phyloP scores from a whole-genome alignment of 2,113 vertebrate species.

The Reinhardtius hippoglossoides region DNA sequence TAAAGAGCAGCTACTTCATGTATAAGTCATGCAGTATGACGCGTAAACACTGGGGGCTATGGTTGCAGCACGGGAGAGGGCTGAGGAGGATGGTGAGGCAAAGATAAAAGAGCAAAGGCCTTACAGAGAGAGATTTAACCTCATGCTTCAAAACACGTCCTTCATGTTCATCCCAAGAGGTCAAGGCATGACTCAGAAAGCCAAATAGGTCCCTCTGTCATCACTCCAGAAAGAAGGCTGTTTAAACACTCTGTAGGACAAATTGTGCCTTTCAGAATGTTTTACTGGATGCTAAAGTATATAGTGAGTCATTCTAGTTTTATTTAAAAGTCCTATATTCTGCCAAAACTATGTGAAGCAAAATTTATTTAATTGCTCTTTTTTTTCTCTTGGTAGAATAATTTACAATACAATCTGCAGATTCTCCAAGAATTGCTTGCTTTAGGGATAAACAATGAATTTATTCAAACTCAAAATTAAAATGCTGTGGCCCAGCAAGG shows the following conservation, averaged over 20 bases:
- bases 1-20: constrained; percentile 72
- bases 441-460: background rate
- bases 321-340: background rate
- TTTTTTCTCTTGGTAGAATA: background rate
- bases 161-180: constrained; percentile 59
- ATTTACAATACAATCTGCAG: background rate
- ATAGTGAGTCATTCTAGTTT: background rate
- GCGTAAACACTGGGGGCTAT: constrained; percentile 68
- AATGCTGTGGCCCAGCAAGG: background rate
- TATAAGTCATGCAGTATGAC: constrained; percentile 73
- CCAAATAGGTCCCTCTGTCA: constrained; percentile 34
- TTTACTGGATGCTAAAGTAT: background rate
- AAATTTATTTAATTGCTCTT: background rate
- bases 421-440: background rate
- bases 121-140: constrained; percentile 57
- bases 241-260: background rate
- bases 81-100: constrained; percentile 49
- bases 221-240: background rate
- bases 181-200: constrained; percentile 40
- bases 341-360: background rate
- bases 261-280: background rate
- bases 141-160: constrained; percentile 63
- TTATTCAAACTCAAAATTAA: constrained; percentile 19
- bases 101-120: constrained; percentile 61
- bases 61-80: constrained; percentile 45